Conservation (phyloP, 2,797 vertebrate genomes). For the Echiichthys vipera region DNA sequence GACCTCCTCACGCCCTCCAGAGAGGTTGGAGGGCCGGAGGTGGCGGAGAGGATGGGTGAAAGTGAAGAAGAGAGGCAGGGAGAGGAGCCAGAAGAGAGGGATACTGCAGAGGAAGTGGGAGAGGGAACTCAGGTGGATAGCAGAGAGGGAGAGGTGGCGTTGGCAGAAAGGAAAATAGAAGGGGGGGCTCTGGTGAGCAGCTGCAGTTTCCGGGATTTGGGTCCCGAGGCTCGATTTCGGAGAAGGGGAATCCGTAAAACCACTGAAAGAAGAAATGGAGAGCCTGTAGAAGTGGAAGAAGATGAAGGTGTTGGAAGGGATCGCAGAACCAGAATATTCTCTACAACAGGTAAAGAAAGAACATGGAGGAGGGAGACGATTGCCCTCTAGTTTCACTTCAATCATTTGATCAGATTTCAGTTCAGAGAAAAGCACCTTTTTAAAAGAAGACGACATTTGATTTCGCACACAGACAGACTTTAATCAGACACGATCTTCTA, state of each 20-base stretch:
- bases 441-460: neutral
- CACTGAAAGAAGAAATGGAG: slow-evolving; percentile 64
- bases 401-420: slow-evolving; percentile 1
- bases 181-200: slow-evolving; percentile 45
- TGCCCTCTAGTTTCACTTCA: neutral
- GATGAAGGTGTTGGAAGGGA: slow-evolving; percentile 79
- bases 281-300: slow-evolving; percentile 61
- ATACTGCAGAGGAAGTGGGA: slow-evolving; percentile 6
- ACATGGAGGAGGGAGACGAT: slow-evolving; percentile 1
- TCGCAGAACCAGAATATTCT: slow-evolving; percentile 84
- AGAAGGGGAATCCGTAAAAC: slow-evolving; percentile 80
- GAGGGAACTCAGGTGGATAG: slow-evolving; percentile 5
- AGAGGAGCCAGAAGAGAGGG: slow-evolving; percentile 20
- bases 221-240: slow-evolving; percentile 61
- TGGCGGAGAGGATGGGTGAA: slow-evolving; percentile 11
- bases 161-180: neutral
- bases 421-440: neutral
- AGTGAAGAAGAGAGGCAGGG: slow-evolving; percentile 47
- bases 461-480: neutral
- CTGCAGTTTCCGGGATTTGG: slow-evolving; percentile 78
- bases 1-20: slow-evolving; percentile 30
- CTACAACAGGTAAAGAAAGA: slow-evolving; percentile 77
- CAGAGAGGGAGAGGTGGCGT: slow-evolving; percentile 18
- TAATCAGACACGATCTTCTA: neutral
- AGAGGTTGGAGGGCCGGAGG: slow-evolving; percentile 37